phyloP scores from a whole-genome alignment of 2,797 vertebrate genomes.

The Columba guinea region DNA sequence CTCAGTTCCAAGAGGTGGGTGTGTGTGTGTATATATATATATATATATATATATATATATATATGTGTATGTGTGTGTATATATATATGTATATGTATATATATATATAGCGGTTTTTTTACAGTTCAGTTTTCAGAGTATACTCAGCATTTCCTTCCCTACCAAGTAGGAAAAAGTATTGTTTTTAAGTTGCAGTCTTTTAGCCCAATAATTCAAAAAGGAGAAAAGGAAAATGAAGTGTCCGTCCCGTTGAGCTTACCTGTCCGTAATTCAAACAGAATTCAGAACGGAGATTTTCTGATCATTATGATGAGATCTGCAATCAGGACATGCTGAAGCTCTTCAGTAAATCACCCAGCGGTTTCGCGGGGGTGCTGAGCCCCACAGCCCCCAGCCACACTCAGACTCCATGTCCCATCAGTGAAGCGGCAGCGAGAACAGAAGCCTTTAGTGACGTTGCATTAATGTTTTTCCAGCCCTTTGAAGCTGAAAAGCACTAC shows the following conservation, averaged over 20 bases:
- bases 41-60: no score
- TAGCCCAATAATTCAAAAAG: background rate
- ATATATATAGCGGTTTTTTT: no score
- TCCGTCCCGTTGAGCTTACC: background rate
- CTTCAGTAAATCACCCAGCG: background rate
- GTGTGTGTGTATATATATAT: no score
- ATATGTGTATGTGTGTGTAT: no score
- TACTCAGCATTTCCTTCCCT: background rate
- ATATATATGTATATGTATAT: no score
- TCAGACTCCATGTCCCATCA: background rate
- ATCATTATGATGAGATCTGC: background rate
- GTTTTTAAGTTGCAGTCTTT: background rate
- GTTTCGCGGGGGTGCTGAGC: background rate
- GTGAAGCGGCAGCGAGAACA: background rate
- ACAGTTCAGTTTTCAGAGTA: background rate
- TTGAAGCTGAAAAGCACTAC: slow-evolving; percentile 52
- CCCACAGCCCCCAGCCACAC: background rate
- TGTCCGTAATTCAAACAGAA: background rate
- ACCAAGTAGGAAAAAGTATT: fast-evolving
- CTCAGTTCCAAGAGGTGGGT: no score
- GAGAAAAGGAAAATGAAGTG: background rate
- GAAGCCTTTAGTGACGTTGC: slow-evolving; percentile 31
- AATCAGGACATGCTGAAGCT: background rate
- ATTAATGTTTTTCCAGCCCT: slow-evolving; percentile 23
- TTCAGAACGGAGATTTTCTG: background rate